Percentiles rank a stretch among this genome's conserved stretches.
phyloP scores from a whole-genome alignment of 2,888 invertebrate genomes.

The Zonitis immaculata region DNA sequence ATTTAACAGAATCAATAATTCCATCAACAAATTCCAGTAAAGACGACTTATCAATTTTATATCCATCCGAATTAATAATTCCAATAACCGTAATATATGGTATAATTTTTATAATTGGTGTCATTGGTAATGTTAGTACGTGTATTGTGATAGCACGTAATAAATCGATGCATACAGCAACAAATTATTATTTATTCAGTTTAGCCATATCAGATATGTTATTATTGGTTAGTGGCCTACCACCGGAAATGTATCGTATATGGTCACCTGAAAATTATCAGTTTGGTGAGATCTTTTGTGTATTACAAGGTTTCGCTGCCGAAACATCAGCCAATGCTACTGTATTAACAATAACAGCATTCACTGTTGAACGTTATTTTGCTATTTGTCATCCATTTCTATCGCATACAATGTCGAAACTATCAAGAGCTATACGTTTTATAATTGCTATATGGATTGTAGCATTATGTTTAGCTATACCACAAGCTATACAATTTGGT shows the following conservation, averaged over 20 bases:
- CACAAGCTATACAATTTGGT: conserved; percentile 56
- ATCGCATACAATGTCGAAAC: conserved; percentile 79
- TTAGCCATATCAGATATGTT: conserved; percentile 79
- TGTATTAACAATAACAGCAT: conserved; percentile 67
- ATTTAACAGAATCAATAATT: no score
- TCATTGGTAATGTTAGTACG: conserved; percentile 78
- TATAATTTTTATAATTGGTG: conserved; percentile 71
- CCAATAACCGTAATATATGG: conserved; percentile 71
- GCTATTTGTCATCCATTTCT: conserved; percentile 62
- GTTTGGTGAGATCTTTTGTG: conserved; percentile 75
- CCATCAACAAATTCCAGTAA: background rate
- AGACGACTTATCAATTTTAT: conserved; percentile 13
- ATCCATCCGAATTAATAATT: conserved; percentile 60
- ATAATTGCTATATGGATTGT: conserved; percentile 77
- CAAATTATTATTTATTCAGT: conserved; percentile 79
- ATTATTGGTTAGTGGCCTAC: conserved; percentile 73
- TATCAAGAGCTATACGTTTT: conserved; percentile 76
- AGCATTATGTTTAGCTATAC: conserved; percentile 67
- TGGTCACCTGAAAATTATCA: conserved; percentile 74
- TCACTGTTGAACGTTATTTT: conserved; percentile 70
- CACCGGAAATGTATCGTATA: conserved; percentile 71
- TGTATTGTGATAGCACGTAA: conserved; percentile 85
- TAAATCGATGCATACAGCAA: conserved; percentile 78
- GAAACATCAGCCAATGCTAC: conserved; percentile 78
- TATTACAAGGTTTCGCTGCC: conserved; percentile 69